Evolutionary conservation across 1,140 invertebrate genomes (phyloP), one percentile per base, ranked within the genome.

Genomic region (Lepidotrigona ventralis): DNA sequence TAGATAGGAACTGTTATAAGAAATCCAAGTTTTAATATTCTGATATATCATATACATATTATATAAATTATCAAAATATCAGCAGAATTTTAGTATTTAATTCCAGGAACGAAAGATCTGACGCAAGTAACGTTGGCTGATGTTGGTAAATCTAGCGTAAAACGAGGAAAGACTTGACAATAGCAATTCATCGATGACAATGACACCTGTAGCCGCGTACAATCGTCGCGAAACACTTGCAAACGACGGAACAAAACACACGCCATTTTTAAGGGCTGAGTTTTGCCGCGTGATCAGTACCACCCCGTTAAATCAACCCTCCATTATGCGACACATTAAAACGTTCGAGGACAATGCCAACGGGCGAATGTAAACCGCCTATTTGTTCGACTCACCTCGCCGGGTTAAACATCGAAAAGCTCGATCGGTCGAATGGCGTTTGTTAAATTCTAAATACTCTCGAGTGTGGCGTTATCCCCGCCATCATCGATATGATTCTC

Each of bases 381-480:
- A 23, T 26, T 73, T 39, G n/a, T 80, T 56, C 56, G 14, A 73
- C 19, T 46, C 63, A 73, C 29, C 33, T 54, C 15, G 11, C 21
- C 39, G n/a, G n/a, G 14, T 23, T 53, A 23, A 80, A 63, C 39
- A 56, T 23, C 19, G 54, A 46, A 53, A 80, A 80, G 66, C 66
- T 54, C 17, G n/a, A 78, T 79, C 68, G 68, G 23, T 75, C 19
- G 79, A 26, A 51, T 51, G n/a, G 21, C 29, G 46, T 80, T 80
- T 73, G 71, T 73, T 51, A 68, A 73, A 80, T 73, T 71, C 58
- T 46, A 68, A 73, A 73, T 63, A 76, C 39, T 33, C n/a, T 17
- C n/a, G 26, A 29, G 19, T 9, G 23, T 23, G 17, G 51, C 26
- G 54, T 77, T 70, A 68, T 73, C 51, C 58, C 58, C 17, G 14